These are phyloP conservation scores for Sepioteuthis lessoniana DNA, from an alignment of 2,888 invertebrate genomes.

Conservation along the genomic window DNA sequence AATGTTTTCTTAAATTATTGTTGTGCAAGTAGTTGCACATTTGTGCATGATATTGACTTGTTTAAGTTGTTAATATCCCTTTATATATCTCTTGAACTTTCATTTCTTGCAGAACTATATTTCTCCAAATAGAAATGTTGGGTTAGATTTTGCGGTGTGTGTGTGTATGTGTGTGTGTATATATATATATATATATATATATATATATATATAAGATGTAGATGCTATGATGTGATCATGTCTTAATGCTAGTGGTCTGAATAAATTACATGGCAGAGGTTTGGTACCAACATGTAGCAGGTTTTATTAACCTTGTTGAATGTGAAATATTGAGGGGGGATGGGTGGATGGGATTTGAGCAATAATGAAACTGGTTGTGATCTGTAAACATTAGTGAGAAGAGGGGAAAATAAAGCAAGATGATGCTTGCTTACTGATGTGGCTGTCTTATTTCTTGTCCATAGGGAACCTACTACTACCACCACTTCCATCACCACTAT, in stretches of 20 bases:
- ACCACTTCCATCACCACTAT: background rate
- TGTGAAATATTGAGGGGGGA: background rate
- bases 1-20: background rate
- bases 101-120: too few relatives aligned
- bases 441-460: slow-evolving; percentile 33
- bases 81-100: too few relatives aligned
- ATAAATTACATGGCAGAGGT: slow-evolving; percentile 1
- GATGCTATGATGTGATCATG: background rate
- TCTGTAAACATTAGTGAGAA: background rate
- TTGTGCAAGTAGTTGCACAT: background rate
- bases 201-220: too few relatives aligned
- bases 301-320: slow-evolving; percentile 33
- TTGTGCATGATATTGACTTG: background rate
- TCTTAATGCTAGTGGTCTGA: slow-evolving; percentile 3
- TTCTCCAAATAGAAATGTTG: too few relatives aligned
- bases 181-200: too few relatives aligned
- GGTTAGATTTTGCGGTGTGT: too few relatives aligned
- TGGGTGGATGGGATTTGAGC: background rate
- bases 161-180: too few relatives aligned
- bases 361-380: slow-evolving; percentile 33
- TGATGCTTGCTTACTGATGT: background rate
- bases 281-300: slow-evolving; percentile 33
- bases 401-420: background rate
- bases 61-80: background rate
- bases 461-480: slow-evolving; percentile 33